These are phyloP conservation scores for Serranus cabrilla DNA, from an alignment of 2,797 vertebrate species.

Conservation along the genomic window DNA sequence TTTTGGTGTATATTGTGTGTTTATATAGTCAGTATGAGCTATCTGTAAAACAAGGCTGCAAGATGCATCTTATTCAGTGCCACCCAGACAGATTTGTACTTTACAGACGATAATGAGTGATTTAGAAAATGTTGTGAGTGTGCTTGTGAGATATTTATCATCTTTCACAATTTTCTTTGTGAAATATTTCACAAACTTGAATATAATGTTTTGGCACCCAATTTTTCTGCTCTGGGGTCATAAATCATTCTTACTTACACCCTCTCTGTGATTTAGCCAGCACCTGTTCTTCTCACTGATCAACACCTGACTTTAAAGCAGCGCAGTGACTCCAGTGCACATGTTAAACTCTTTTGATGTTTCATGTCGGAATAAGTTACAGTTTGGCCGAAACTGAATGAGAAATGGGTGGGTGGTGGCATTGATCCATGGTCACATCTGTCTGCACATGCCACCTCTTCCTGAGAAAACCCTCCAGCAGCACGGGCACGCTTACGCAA, in stretches of 20 bases:
- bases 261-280: neutral
- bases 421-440: constrained; percentile 48
- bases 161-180: neutral
- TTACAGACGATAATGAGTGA: neutral
- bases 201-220: neutral
- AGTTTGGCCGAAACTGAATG: constrained; percentile 64
- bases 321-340: neutral
- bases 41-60: neutral
- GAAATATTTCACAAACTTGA: neutral
- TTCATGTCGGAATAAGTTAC: constrained; percentile 21
- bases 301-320: constrained; percentile 12
- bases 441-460: constrained; percentile 23
- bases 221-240: neutral
- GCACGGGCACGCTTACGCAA: neutral
- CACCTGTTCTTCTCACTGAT: constrained; percentile 13
- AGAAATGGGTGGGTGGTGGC: constrained; percentile 61
- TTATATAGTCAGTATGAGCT: too few species aligned
- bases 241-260: neutral
- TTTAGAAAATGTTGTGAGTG: neutral
- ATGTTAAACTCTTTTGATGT: constrained; percentile 35
- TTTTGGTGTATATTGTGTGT: neutral
- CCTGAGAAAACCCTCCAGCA: constrained; percentile 33
- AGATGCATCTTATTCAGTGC: neutral
- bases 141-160: neutral
- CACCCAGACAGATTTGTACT: neutral